Evolutionary conservation across 2,888 invertebrate species (phyloP), one percentile per base, ranked within the genome.

Genomic region (Xylophagus ater): DNA sequence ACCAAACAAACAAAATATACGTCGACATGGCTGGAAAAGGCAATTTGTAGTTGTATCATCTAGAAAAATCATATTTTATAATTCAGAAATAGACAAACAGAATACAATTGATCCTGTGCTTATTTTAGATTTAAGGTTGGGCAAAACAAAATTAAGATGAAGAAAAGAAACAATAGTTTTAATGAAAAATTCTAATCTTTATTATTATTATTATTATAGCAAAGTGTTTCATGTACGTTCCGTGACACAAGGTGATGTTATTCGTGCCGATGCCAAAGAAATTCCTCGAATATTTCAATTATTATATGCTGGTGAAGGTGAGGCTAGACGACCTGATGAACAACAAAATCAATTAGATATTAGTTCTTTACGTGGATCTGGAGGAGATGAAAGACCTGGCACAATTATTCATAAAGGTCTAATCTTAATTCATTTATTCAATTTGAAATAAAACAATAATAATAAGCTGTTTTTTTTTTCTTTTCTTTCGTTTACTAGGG

Each of bases 181-280:
- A n/a, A n/a, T n/a, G n/a, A n/a, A n/a, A n/a, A n/a, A n/a, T n/a
- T 6, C 18, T 4, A 7, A 15, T 3, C 8, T 32, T 19, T 19
- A 18, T 32, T 32, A 10, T 19, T 28, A 9, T 15, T 4, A 31
- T 23, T n/a, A n/a, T 42, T 63, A 10, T 71, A 92, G 96, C 70
- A 96, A 97, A 76, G 85, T 98, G 61, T 97, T 94, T 73, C 96
- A 97, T 71, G 97, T 97, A 52, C 81, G 97, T 49, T 87, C 92
- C 45, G 97, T 98, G 51, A 96, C 97, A 47, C 96, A 96, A 67
- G 96, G 96, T 55, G 98, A 98, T 74, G 96, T 97, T 55, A 94
- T 97, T 64, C 81, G 96, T 62, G 97, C 94, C 40, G 94, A 96
- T 74, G 89, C 93, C 66, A 92, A 90, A 78, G 94, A 97, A 74